Evolutionary conservation across 2,113 vertebrate species (phyloP), one percentile per base, ranked within the genome.

Genomic region (Engystomops pustulosus): DNA sequence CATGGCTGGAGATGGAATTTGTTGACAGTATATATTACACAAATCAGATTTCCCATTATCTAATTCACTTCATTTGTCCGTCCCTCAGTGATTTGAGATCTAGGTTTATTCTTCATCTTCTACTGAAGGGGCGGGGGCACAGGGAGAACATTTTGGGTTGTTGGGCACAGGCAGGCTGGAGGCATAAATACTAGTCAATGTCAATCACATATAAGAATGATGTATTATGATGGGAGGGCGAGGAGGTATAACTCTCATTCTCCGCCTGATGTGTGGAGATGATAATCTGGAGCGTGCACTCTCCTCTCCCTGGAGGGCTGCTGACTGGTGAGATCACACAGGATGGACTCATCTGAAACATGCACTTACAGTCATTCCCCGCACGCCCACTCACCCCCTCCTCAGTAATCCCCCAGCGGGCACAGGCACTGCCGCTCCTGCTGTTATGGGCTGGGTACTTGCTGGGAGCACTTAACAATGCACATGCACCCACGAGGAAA

Each of bases 251-350:
- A 20, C 11, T 10, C n/a, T 67, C 47, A 68, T 30, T 32, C n/a
- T 80, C 62, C n/a, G 23, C 38, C 72, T 84, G 74, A 78, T 78
- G 17, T 17, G 44, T 10, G 10, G 30, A 38, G 67, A 71, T 82
- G 80, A 72, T 74, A 45, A 82, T 82, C 67, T 45, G 34, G 68
- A 45, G 47, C 70, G 9, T 83, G 58, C 32, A 83, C 23, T 27
- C 27, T 58, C 23, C 3, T 67, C 62, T 70, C 58, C 75, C 32
- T 60, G n/a, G 45, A 32, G 81, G 45, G 41, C 44, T 55, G 65
- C 60, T 20, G 65, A 65, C 75, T 55, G 83, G 71, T 85, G 83
- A 85, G 83, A 85, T 85, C 75, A 85, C 62, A 44, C 32, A 70
- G 60, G 62, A 79, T 53, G 41, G 32, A 30, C 62, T 79, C 62